Percentiles rank a stretch among this genome's conserved stretches.
Conservation (phyloP, 2,113 vertebrate genomes). For the Typhlomys cinereus region DNA sequence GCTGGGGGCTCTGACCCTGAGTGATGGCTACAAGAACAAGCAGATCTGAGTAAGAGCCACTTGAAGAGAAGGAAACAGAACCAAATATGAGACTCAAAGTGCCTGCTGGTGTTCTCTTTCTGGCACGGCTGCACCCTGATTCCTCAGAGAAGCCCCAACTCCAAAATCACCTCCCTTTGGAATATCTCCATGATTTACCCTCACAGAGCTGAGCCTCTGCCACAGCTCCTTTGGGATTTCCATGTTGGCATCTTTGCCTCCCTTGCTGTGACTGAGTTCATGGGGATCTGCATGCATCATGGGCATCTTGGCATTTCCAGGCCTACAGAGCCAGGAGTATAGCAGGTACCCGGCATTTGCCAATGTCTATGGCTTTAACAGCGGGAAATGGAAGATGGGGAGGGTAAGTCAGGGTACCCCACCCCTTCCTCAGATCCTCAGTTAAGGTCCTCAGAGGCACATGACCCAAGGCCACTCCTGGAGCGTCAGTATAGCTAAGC, state of each 20-base stretch:
- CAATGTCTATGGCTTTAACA: background rate
- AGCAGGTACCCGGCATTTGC: background rate
- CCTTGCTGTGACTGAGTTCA: background rate
- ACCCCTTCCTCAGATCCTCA: background rate
- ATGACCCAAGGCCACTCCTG: background rate
- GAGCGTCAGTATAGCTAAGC: background rate
- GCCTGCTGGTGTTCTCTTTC: background rate
- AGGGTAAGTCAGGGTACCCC: background rate
- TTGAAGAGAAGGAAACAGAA: background rate
- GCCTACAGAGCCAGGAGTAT: accelerated
- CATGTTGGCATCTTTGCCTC: background rate
- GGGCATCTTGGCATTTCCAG: background rate
- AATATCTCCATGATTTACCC: background rate
- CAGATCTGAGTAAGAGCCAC: background rate
- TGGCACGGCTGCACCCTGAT: background rate
- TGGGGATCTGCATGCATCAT: background rate
- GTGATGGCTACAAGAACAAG: background rate
- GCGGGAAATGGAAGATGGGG: background rate
- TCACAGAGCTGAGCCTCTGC: background rate
- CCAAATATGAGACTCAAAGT: background rate
- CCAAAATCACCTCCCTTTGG: too few species aligned
- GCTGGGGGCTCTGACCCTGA: background rate
- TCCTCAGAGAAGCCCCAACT: background rate
- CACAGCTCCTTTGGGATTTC: background rate
- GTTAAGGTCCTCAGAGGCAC: background rate